phyloP scores from a whole-genome alignment of 2,797 vertebrate genomes.

The Triplophysa bombifrons region DNA sequence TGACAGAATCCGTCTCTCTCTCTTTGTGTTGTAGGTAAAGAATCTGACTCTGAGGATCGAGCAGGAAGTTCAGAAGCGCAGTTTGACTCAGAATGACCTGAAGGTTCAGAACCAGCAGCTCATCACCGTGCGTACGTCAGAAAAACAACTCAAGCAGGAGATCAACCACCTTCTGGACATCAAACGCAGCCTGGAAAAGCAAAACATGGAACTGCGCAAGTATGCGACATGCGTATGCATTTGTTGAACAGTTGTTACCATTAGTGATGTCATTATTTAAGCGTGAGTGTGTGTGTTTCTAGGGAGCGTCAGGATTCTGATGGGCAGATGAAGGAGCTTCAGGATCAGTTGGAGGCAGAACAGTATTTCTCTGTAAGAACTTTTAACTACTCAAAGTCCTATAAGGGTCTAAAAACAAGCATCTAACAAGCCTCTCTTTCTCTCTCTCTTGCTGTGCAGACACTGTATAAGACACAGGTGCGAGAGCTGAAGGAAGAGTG shows the following conservation, averaged over 20 bases:
- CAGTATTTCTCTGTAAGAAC: constrained; percentile 95
- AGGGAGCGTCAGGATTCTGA: constrained; percentile 97
- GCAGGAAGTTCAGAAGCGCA: constrained; percentile 96
- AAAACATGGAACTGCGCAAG: constrained; percentile 96
- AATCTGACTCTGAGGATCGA: constrained; percentile 94
- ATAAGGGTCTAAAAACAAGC: neutral
- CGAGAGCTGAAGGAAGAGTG: constrained; percentile 94
- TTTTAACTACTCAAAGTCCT: neutral
- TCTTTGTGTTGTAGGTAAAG: constrained; percentile 82
- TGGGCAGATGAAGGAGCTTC: constrained; percentile 97
- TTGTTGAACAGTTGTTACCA: neutral
- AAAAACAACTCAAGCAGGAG: constrained; percentile 98
- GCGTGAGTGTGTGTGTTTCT: neutral
- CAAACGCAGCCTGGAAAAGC: constrained; percentile 93
- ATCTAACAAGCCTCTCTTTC: neutral
- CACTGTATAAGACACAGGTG: constrained; percentile 96
- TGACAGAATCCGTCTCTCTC: neutral
- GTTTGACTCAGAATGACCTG: constrained; percentile 93
- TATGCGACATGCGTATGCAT: constrained; percentile 61
- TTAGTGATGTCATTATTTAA: neutral
- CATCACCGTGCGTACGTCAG: constrained; percentile 86
- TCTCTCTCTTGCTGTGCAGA: constrained; percentile 70
- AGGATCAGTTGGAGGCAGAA: constrained; percentile 96
- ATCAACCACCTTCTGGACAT: constrained; percentile 95
- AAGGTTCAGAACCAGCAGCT: constrained; percentile 96